Evolutionary conservation across 2,888 invertebrate species (phyloP).

Genomic region (Beris morrisii): DNA sequence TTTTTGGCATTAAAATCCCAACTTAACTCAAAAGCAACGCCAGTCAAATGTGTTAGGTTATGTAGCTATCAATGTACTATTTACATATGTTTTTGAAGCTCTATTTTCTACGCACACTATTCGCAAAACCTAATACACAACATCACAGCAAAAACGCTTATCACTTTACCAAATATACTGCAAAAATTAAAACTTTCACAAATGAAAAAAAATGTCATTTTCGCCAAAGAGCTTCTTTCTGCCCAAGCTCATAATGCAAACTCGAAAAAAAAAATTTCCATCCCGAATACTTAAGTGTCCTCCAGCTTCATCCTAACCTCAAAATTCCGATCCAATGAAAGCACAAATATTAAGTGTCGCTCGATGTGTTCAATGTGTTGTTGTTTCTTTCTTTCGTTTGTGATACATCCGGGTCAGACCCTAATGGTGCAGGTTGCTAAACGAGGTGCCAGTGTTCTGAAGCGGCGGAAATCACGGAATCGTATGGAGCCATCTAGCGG

Average conservation of each 20-base stretch:
- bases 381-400: constrained; percentile 35
- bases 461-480: constrained; percentile 68
- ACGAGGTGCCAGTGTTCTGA: constrained; percentile 72
- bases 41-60: too few relatives aligned
- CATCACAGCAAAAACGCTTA: neutral
- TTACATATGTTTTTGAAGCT: too few relatives aligned
- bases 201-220: neutral
- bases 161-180: neutral
- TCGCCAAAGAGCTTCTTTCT: neutral
- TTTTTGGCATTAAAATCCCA: too few relatives aligned
- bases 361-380: constrained; percentile 46
- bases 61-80: too few relatives aligned
- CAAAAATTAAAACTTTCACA: neutral
- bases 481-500: constrained; percentile 61
- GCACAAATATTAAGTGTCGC: constrained; percentile 40
- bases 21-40: too few relatives aligned
- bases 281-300: neutral
- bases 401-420: constrained; percentile 58
- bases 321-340: neutral
- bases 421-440: constrained; percentile 73
- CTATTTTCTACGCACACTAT: neutral
- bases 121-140: neutral
- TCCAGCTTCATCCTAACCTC: neutral
- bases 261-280: neutral
- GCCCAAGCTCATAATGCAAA: neutral